A percentile compares a stretch with the other conserved stretches of the same genome.
Conservation (phyloP, 2,797 vertebrate species). For the Phrynocephalus vlangalii region DNA sequence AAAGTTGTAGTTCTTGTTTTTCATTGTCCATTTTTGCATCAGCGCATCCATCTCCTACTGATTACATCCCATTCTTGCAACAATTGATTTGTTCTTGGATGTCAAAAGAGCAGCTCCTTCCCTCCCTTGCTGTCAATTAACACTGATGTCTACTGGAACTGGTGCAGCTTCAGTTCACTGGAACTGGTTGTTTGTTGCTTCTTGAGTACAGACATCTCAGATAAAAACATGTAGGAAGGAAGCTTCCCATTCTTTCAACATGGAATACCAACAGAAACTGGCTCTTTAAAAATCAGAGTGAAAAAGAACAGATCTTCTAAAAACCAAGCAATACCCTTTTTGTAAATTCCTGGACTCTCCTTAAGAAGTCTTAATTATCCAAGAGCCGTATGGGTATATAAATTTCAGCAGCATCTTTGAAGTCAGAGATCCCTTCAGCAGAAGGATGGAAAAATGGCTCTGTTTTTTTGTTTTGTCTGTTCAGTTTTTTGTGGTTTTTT, state of each 20-base stretch:
- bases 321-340: conserved; percentile 58
- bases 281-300: conserved; percentile 73
- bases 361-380: conserved; percentile 69
- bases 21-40: conserved; percentile 29
- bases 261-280: conserved; percentile 65
- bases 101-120: conserved; percentile 51
- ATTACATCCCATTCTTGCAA: conserved; percentile 44
- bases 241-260: conserved; percentile 62
- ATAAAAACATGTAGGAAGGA: conserved; percentile 61
- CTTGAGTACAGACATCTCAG: conserved; percentile 55
- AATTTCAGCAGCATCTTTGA: conserved; percentile 44
- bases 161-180: conserved; percentile 28
- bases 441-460: conserved; percentile 47
- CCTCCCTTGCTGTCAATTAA: conserved; percentile 47
- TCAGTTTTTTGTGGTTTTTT: background rate
- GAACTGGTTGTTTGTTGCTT: conserved; percentile 47
- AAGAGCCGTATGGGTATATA: conserved; percentile 67
- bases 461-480: background rate
- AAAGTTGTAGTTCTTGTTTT: conserved; percentile 39
- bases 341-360: conserved; percentile 70
- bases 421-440: conserved; percentile 50
- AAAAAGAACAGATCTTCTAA: conserved; percentile 63
- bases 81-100: conserved; percentile 58
- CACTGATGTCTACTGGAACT: conserved; percentile 55
- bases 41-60: conserved; percentile 18